Conservation (phyloP, 2,113 vertebrate genomes). For the Turnix velox region DNA sequence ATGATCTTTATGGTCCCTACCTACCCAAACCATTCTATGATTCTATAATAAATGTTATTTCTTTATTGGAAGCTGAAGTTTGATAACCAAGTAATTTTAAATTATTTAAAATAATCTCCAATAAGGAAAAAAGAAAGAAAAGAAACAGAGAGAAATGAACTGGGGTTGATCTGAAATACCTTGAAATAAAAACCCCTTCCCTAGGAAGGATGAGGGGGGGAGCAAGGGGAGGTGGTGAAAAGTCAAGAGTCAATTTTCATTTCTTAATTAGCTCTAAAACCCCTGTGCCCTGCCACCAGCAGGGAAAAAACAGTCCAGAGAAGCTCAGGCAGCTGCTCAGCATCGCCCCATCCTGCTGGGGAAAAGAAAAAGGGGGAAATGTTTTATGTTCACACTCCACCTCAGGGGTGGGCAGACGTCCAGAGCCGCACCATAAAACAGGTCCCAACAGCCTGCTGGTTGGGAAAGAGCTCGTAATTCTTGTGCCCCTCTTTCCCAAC, state of each 20-base stretch:
- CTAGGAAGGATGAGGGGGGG: not conserved
- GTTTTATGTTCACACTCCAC: slow-evolving; percentile 45
- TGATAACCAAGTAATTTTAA: not conserved
- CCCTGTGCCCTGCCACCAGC: accelerated
- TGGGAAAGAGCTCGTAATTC: not conserved
- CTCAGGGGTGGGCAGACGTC: not conserved
- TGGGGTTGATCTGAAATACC: not conserved
- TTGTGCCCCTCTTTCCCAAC: not conserved
- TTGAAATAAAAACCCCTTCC: not conserved
- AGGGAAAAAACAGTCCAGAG: not conserved
- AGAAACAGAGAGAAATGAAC: not conserved
- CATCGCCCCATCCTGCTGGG: not conserved
- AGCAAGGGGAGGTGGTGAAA: not conserved
- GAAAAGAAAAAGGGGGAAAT: not conserved
- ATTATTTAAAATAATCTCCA: not conserved
- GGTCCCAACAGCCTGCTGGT: not conserved
- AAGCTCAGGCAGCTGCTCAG: not conserved
- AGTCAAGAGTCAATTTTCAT: not conserved
- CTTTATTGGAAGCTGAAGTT: not conserved
- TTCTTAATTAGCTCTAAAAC: not conserved
- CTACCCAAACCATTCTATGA: too few species aligned
- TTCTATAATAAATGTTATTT: not conserved
- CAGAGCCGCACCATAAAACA: not conserved
- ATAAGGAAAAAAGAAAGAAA: not conserved
- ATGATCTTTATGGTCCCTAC: too few species aligned